Percentiles rank a stretch among this genome's conserved stretches.
These are phyloP conservation scores for Tillus elongatus DNA, from an alignment of 2,888 invertebrate species.

Conservation along the genomic window DNA sequence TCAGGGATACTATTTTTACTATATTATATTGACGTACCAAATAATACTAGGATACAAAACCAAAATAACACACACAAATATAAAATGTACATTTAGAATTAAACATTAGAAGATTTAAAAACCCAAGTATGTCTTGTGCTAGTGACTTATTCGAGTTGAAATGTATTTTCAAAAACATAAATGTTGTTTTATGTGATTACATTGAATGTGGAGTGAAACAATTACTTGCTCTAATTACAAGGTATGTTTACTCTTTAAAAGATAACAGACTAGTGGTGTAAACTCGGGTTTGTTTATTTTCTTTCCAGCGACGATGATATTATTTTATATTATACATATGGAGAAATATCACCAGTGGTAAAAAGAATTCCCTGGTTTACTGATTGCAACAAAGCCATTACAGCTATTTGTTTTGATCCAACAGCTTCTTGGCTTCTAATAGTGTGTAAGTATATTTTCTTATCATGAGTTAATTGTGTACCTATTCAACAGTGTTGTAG, in stretches of 20 bases:
- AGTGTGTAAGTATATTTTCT: slow-evolving; percentile 46
- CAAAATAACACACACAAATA: too few relatives aligned
- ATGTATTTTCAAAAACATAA: slow-evolving; percentile 37
- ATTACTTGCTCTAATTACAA: slow-evolving; percentile 35
- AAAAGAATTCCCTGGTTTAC: slow-evolving; percentile 40
- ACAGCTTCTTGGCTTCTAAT: slow-evolving; percentile 68
- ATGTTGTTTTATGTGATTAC: slow-evolving; percentile 36
- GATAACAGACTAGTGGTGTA: too few relatives aligned
- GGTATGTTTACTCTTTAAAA: slow-evolving; percentile 24
- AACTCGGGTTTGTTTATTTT: slow-evolving; percentile 6
- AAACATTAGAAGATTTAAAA: too few relatives aligned
- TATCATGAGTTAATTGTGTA: slow-evolving; percentile 2
- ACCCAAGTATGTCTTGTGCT: too few relatives aligned
- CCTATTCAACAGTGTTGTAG: too few relatives aligned
- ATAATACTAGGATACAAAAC: too few relatives aligned
- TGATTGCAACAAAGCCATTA: slow-evolving; percentile 42
- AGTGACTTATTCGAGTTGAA: slow-evolving; percentile 36
- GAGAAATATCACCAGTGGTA: slow-evolving; percentile 36
- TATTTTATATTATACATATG: slow-evolving; percentile 39
- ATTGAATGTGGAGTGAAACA: slow-evolving; percentile 41
- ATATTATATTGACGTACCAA: too few relatives aligned
- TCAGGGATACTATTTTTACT: too few relatives aligned
- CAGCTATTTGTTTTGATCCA: slow-evolving; percentile 75
- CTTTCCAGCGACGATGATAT: slow-evolving; percentile 33
- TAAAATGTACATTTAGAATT: too few relatives aligned